A percentile compares a stretch with the other conserved stretches of the same genome.
phyloP scores from a whole-genome alignment of 2,888 invertebrate genomes.

The Chrysomela aeneicollis region DNA sequence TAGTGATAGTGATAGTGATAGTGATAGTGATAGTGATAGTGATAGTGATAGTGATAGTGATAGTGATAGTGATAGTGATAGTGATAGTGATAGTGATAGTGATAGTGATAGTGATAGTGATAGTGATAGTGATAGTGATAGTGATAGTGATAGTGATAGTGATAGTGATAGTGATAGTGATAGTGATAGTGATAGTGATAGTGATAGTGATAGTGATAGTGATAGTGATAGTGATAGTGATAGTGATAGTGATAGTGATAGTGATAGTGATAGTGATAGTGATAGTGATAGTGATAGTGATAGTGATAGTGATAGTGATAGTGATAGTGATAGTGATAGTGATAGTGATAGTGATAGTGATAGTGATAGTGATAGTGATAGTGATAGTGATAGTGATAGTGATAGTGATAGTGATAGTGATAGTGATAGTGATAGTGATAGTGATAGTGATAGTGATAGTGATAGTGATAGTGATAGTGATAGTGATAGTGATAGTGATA shows the following conservation, averaged over 20 bases:
- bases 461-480: too few relatives aligned
- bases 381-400: background rate
- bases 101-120: background rate
- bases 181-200: background rate
- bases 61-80: background rate
- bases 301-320: background rate
- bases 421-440: too few relatives aligned
- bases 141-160: background rate
- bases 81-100: background rate
- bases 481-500: too few relatives aligned
- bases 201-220: background rate
- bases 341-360: background rate
- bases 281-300: background rate
- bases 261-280: background rate
- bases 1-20: background rate
- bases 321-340: background rate
- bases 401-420: background rate
- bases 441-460: too few relatives aligned
- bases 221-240: background rate
- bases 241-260: background rate
- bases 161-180: background rate
- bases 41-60: background rate
- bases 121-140: background rate
- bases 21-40: background rate
- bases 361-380: background rate